Base-by-base conservation (phyloP, 2,888 invertebrate species). In the Halocaridina rubra region DNA sequence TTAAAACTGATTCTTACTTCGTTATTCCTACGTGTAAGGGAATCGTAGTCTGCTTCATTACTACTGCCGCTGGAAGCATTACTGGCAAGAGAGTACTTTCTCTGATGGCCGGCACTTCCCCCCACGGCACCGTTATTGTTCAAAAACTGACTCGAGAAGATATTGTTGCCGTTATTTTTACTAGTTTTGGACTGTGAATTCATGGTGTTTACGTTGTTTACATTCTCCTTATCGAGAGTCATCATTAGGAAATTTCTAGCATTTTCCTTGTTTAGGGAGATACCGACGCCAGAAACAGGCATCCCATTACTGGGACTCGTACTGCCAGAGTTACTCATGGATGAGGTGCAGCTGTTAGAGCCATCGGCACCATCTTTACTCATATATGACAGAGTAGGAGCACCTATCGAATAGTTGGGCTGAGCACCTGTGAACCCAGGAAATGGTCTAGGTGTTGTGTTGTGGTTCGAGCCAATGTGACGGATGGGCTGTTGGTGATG, bases 401-500 rank as follows among this genome's bases (percentile, higher is more conserved):
- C 22, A 22, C n/a, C 33, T 22, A 27, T 24, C 8, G 81, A 16
- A 39, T 79, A 86, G 61, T 67, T 24, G 24, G 76, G 80, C 22
- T 75, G 64, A 64, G 76, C n/a, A 10, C 79, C 78, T 24, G 78
- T 76, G 82, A 80, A 75, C 30, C 87, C 87, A n/a, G 87, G 87
- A 72, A 82, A 87, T 64, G 87, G 87, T 19, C 87, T 80, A 33
- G 87, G 78, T 59, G 82, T 80, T 27, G 64, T 72, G 85, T 87
- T 87, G 80, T 87, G 85, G 74, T 85, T 85, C 72, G 85, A 82
- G 59, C 87, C 87, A 80, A 87, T 84, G 80, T 85, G 76, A 24
- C 81, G 84, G 74, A 84, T 46, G 79, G 84, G 80, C 84, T 84
- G 84, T 64, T 76, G 64, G 53, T 13, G 22, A n/a, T 27, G 69